Conservation (phyloP, 53 echinoderm and acorn worm species). For the Patiria pectinifera region DNA sequence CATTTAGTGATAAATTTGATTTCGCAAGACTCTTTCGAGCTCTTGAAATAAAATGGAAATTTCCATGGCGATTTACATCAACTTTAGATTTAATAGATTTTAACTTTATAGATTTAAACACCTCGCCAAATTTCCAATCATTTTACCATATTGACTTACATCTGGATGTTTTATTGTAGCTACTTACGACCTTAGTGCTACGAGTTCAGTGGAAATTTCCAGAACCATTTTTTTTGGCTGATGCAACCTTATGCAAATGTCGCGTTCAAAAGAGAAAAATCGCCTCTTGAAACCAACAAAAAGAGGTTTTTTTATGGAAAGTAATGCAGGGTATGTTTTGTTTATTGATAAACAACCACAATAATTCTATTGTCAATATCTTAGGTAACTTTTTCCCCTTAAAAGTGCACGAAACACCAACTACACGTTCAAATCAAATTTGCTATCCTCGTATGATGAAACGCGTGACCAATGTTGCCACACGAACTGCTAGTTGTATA, state of each 20-base stretch:
- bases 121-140: no score
- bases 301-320: not conserved
- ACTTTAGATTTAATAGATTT: no score
- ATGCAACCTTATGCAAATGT: not conserved
- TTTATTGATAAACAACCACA: not conserved
- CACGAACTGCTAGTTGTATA: not conserved
- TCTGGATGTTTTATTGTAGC: no score
- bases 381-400: not conserved
- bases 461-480: conserved; percentile 6
- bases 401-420: conserved; percentile 6
- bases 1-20: no score
- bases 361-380: not conserved
- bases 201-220: not conserved
- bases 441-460: not conserved
- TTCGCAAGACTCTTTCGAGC: no score
- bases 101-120: no score
- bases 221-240: not conserved
- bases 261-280: not conserved
- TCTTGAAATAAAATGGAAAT: no score
- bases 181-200: not conserved
- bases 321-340: not conserved
- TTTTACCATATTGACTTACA: no score
- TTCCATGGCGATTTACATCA: no score
- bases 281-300: not conserved
- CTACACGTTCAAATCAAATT: conserved; percentile 5